These are phyloP conservation scores for Lepidocyrtinus sp. DNA, from an alignment of 2,888 invertebrate species.

Conservation along the genomic window DNA sequence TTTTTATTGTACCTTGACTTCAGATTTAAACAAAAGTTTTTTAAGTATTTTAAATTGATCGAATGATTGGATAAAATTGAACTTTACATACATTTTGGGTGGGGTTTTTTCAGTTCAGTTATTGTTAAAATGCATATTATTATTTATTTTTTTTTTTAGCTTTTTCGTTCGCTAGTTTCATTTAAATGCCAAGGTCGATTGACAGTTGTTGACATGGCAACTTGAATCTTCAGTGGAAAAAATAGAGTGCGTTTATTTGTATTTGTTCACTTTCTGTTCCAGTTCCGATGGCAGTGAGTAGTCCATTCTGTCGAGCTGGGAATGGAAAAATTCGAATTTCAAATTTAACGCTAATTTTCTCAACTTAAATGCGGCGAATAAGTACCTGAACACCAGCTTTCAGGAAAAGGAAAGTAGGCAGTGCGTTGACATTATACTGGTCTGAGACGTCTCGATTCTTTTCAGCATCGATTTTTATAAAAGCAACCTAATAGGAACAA, in stretches of 20 bases:
- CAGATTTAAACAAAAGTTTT: too few species aligned
- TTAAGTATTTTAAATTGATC: too few species aligned
- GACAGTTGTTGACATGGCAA: too few species aligned
- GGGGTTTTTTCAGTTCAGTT: too few species aligned
- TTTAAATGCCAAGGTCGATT: too few species aligned
- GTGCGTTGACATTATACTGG: constrained; percentile 54
- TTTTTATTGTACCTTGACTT: too few species aligned
- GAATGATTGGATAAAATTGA: too few species aligned
- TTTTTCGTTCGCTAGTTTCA: too few species aligned
- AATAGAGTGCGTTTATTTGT: constrained; percentile 19
- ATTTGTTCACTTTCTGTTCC: constrained; percentile 58
- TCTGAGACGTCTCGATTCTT: constrained; percentile 55
- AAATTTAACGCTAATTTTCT: constrained; percentile 11
- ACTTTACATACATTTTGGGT: too few species aligned
- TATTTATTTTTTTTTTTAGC: too few species aligned
- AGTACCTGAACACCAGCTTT: constrained; percentile 54
- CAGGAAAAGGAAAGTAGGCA: constrained; percentile 57
- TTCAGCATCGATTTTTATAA: constrained; percentile 58
- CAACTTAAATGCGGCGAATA: not conserved
- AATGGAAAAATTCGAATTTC: not conserved
- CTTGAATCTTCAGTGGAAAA: too few species aligned
- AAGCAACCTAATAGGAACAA: constrained; percentile 27
- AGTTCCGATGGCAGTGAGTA: constrained; percentile 59
- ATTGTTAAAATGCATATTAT: too few species aligned
- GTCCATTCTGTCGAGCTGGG: constrained; percentile 58